These are phyloP conservation scores for Temnothorax rugatulus DNA, from an alignment of 2,888 invertebrate species.

Conservation along the genomic window DNA sequence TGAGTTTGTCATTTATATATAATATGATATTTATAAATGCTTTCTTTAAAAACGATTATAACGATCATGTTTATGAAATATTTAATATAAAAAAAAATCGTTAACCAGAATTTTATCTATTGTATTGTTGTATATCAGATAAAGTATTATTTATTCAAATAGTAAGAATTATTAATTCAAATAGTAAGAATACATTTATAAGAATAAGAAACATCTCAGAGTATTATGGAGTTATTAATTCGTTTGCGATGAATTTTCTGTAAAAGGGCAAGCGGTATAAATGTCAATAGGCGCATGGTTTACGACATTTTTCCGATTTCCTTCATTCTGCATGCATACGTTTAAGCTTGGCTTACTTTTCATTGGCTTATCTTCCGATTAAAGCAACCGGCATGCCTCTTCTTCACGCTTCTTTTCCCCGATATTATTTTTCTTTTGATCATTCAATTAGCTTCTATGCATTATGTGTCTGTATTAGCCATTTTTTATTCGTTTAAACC, in stretches of 20 bases:
- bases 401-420: constrained; percentile 13
- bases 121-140: not conserved
- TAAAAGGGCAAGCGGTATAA: constrained; percentile 75
- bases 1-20: not conserved
- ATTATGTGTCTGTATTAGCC: constrained; percentile 30
- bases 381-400: constrained; percentile 51
- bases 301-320: constrained; percentile 63
- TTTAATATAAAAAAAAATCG: not conserved
- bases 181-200: not conserved
- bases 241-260: constrained; percentile 78
- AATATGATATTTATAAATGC: not conserved
- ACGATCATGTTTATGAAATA: not conserved
- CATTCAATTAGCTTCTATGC: constrained; percentile 25
- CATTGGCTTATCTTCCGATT: constrained; percentile 41
- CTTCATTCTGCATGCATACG: constrained; percentile 67
- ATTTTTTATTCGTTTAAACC: constrained; percentile 5
- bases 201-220: not conserved
- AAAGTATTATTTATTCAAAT: constrained; percentile 10
- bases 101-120: constrained; percentile 4
- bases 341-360: constrained; percentile 40
- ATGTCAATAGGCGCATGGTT: constrained; percentile 81
- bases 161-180: constrained; percentile 11
- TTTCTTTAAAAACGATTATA: not conserved
- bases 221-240: not conserved
- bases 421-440: constrained; percentile 10